These are phyloP conservation scores for Apamea anceps DNA, from an alignment of 2,888 invertebrate genomes.

Conservation along the genomic window DNA sequence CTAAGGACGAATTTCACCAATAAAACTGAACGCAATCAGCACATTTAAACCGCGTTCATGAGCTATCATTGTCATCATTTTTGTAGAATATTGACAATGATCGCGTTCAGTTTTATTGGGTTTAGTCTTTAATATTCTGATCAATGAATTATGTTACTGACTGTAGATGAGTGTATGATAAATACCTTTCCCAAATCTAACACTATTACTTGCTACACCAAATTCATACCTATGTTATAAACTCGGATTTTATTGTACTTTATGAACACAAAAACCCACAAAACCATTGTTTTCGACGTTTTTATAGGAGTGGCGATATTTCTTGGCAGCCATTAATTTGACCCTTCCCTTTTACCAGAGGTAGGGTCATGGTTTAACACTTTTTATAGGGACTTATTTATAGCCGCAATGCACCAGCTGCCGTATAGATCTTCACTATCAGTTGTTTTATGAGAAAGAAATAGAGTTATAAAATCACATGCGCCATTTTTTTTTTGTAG, in stretches of 20 bases:
- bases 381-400: slow-evolving; percentile 55
- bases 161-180: background rate
- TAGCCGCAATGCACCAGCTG: slow-evolving; percentile 47
- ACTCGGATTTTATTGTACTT: background rate
- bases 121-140: too few relatives aligned
- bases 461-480: background rate
- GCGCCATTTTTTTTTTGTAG: slow-evolving; percentile 6
- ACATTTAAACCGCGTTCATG: background rate
- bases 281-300: slow-evolving; percentile 41
- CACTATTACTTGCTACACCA: background rate
- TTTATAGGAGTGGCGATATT: slow-evolving; percentile 54
- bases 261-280: slow-evolving; percentile 26
- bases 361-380: slow-evolving; percentile 34
- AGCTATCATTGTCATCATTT: background rate
- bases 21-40: background rate
- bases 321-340: slow-evolving; percentile 57
- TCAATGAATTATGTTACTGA: background rate
- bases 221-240: background rate
- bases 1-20: too few relatives aligned
- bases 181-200: background rate
- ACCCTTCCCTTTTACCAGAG: slow-evolving; percentile 35
- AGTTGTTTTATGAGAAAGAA: slow-evolving; percentile 35
- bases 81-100: background rate
- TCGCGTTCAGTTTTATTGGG: too few relatives aligned
- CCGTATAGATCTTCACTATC: slow-evolving; percentile 34